A percentile compares a stretch with the other conserved stretches of the same genome.
Conservation (phyloP, 1,140 invertebrate genomes). For the Macrobrachium nipponense region DNA sequence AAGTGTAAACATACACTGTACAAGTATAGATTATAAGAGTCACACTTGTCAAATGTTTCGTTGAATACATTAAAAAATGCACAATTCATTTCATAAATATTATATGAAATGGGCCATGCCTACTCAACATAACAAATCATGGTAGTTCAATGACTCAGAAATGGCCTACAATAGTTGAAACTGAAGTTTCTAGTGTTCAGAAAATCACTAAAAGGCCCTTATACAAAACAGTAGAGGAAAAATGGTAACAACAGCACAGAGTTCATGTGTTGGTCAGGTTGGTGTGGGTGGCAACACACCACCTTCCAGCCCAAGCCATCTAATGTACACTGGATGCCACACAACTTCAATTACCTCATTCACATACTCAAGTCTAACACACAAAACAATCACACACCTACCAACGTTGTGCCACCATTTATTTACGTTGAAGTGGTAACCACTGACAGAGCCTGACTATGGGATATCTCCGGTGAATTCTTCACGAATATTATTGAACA, state of each 20-base stretch:
- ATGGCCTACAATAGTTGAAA: slow-evolving; percentile 53
- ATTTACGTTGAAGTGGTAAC: slow-evolving; percentile 11
- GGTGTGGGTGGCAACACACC: slow-evolving; percentile 47
- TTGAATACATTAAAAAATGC: slow-evolving; percentile 60
- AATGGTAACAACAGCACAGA: slow-evolving; percentile 59
- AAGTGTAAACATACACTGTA: slow-evolving; percentile 59
- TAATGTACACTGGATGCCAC: slow-evolving; percentile 44
- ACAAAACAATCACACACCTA: slow-evolving; percentile 32
- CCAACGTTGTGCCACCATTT: slow-evolving; percentile 31
- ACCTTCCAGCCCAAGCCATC: slow-evolving; percentile 41
- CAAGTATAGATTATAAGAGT: slow-evolving; percentile 61
- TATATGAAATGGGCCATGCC: slow-evolving; percentile 51
- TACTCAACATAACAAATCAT: slow-evolving; percentile 57
- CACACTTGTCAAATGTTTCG: slow-evolving; percentile 60
- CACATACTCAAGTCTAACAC: slow-evolving; percentile 36
- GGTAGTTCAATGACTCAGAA: slow-evolving; percentile 55
- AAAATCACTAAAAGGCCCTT: slow-evolving; percentile 58
- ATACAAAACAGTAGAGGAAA: slow-evolving; percentile 59
- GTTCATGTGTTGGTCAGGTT: slow-evolving; percentile 57
- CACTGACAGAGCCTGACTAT: slow-evolving; percentile 12
- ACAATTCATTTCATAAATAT: slow-evolving; percentile 51
- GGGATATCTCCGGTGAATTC: background rate
- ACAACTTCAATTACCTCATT: slow-evolving; percentile 9
- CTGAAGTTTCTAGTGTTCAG: slow-evolving; percentile 46
- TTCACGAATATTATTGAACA: background rate